Evolutionary conservation across 2,113 vertebrate genomes (phyloP).

Genomic region (Nothoprocta perdicaria): DNA sequence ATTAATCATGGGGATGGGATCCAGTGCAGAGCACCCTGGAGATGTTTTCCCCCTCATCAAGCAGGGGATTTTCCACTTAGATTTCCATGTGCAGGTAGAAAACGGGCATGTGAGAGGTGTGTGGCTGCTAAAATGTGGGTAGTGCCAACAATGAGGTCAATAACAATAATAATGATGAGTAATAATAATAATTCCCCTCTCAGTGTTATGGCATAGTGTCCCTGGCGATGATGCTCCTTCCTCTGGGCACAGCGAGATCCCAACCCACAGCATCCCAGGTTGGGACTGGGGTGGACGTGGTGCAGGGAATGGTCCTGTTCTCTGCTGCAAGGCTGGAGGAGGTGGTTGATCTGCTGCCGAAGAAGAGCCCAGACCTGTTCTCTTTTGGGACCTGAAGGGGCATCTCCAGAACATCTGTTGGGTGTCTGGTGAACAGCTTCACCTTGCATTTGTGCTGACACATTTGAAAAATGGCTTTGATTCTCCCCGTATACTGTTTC

Average conservation of each 20-base stretch:
- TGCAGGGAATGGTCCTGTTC: neutral
- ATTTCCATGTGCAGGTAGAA: neutral
- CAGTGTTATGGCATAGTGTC: neutral
- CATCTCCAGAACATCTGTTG: conserved; percentile 66
- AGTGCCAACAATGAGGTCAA: fast-evolving
- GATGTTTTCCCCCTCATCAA: neutral
- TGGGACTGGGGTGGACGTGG: fast-evolving
- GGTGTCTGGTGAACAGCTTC: conserved; percentile 64
- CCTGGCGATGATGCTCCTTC: fast-evolving
- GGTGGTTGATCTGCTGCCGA: neutral
- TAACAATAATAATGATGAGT: neutral
- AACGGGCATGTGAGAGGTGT: fast-evolving
- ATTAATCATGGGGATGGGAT: neutral
- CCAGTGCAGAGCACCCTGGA: fast-evolving
- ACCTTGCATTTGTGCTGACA: conserved; percentile 61
- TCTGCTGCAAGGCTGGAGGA: neutral
- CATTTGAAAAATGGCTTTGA: conserved; percentile 76
- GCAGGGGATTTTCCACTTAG: neutral
- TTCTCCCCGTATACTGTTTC: conserved; percentile 71
- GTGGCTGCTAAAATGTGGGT: neutral
- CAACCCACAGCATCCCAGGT: too few relatives aligned
- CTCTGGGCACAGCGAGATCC: neutral
- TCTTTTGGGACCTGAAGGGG: neutral
- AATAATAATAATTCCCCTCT: neutral
- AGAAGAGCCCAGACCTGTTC: fast-evolving